These are phyloP conservation scores for Percina caprodes DNA, from an alignment of 2,113 vertebrate species.

Conservation along the genomic window DNA sequence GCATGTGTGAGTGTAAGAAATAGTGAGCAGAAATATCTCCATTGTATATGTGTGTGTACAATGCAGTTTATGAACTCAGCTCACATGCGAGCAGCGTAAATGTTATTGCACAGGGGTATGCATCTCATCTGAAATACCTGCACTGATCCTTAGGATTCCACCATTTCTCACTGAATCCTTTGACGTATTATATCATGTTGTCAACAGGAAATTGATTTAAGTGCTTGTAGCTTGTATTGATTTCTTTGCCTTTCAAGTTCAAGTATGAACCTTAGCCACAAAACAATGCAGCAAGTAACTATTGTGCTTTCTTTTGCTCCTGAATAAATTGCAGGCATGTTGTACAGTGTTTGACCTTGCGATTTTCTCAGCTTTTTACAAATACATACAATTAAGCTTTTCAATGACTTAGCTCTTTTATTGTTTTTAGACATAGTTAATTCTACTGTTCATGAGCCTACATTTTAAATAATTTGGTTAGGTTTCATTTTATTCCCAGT, in stretches of 20 bases:
- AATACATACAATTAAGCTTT: neutral
- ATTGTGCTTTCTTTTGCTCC: neutral
- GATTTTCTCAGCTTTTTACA: conserved; percentile 2
- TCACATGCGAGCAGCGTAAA: neutral
- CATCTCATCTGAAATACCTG: neutral
- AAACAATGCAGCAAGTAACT: conserved; percentile 6
- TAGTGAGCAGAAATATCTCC: conserved; percentile 1
- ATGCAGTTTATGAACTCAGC: neutral
- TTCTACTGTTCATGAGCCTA: neutral
- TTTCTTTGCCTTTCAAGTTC: neutral
- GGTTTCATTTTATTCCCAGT: neutral
- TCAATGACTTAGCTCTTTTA: neutral
- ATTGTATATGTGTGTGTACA: neutral
- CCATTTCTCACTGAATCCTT: neutral
- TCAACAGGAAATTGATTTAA: neutral
- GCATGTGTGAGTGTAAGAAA: neutral
- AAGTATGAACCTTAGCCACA: neutral
- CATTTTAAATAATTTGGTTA: neutral
- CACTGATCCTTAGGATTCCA: neutral
- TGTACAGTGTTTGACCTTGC: neutral
- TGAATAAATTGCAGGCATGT: neutral
- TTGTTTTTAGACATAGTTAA: neutral
- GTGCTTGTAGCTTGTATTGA: neutral
- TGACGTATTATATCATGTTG: neutral
- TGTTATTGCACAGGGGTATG: neutral